Evolutionary conservation across 2,797 vertebrate species (phyloP).

Genomic region (Parotocinclus haroldoi): DNA sequence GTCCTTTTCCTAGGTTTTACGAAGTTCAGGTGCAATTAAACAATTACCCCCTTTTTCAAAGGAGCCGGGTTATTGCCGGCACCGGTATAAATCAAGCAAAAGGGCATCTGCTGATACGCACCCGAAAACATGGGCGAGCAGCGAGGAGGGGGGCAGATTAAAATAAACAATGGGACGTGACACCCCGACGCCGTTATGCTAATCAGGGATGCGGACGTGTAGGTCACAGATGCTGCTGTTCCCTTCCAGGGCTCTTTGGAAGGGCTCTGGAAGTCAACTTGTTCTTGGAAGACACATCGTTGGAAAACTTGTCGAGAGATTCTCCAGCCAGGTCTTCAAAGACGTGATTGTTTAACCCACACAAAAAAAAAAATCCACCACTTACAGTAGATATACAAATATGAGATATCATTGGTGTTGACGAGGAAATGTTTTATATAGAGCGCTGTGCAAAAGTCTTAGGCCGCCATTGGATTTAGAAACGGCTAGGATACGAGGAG

Average conservation of each 20-base stretch:
- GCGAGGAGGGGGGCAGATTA: slow-evolving; percentile 27
- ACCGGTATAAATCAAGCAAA: slow-evolving; percentile 49
- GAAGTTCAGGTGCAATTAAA: slow-evolving; percentile 43
- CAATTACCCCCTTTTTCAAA: slow-evolving; percentile 31
- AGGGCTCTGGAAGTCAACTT: neutral
- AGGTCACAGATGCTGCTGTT: slow-evolving; percentile 26
- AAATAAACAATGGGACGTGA: slow-evolving; percentile 49
- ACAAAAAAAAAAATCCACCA: too few relatives aligned
- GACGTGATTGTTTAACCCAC: too few relatives aligned
- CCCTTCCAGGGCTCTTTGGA: neutral
- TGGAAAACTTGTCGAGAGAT: too few relatives aligned
- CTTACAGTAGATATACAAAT: too few relatives aligned
- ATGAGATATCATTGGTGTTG: too few relatives aligned
- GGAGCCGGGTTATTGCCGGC: slow-evolving; percentile 27
- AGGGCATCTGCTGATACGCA: slow-evolving; percentile 49
- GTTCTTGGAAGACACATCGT: too few relatives aligned
- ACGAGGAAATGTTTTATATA: too few relatives aligned
- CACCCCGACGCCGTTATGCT: slow-evolving; percentile 39
- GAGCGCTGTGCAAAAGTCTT: too few relatives aligned
- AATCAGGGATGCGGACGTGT: slow-evolving; percentile 38
- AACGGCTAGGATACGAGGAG: too few relatives aligned
- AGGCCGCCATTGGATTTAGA: too few relatives aligned
- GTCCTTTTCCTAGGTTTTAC: neutral
- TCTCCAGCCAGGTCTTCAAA: too few relatives aligned
- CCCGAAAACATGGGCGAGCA: slow-evolving; percentile 34